Base-by-base conservation (phyloP, 2,113 vertebrate species). In the Brachionichthys hirsutus region DNA sequence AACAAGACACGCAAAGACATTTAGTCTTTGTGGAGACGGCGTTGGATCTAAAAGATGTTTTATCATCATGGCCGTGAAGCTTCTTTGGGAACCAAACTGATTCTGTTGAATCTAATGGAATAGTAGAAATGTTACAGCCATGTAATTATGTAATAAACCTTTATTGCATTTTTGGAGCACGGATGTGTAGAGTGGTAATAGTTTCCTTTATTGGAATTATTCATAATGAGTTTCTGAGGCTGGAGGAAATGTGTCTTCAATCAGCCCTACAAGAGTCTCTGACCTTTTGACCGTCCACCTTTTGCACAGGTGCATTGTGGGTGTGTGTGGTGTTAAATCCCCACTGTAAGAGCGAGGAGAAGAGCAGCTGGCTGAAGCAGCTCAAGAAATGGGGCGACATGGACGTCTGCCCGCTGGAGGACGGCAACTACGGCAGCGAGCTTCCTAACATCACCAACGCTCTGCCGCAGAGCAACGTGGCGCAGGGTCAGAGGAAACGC, bases 281-380 rank as follows among this genome's bases (percentile, higher is more conserved):
- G 44, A 74, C 41, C 36, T 51, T 43, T 69, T n/a, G n/a, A n/a
- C n/a, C n/a, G 44, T 0, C 52, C 24, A 1, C 49, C 4, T 1
- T 43, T 3, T 30, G 22, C 61, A 67, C 91, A 99, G 97, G 97
- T 89, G 96, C 96, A 0, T 84, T 99, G 80, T 99, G 97, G 97
- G 96, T 99, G 60, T 99, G 97, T 0, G 94, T 99, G 54, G 97
- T 99, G 87, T 83, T 99, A 49, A 99, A 99, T 87, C 97, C 97
- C 0, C 97, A 98, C 87, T 98, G 97, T 82, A 98, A 98, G 85
- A 92, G 95, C 54, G 96, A 98, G 54, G 97, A 98, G 89, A 98
- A 98, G 82, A 93, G 88, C 63, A 89, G 91, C 84, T 99, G 97
- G 97, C 91, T 98, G 20, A 93, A 93, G 83, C 97, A 98, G 78